Evolutionary conservation across 2,888 invertebrate species (phyloP), one percentile per base, ranked within the genome.

Genomic region (Hipparchia sbordonii): DNA sequence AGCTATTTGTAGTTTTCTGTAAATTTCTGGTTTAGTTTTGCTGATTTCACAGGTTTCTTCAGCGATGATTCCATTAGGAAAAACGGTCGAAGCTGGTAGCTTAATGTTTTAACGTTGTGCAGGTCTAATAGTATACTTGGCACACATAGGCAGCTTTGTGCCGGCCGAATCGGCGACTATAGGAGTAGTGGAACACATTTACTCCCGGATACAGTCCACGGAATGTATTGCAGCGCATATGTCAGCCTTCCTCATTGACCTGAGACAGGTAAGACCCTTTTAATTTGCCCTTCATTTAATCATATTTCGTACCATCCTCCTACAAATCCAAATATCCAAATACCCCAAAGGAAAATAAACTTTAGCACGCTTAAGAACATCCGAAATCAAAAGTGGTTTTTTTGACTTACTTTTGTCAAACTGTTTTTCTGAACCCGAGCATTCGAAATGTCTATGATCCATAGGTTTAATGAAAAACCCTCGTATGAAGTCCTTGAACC

Each of bases 81-180:
- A 39, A 39, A 39, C 2, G 39, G 39, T 1, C 23, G 39, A 39
- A 39, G 39, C 39, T 2, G 39, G 39, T 4, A 39, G 39, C 39
- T 48, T 51, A 63, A 10, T 46, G 1, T 9, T 67, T 33, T 23
- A 13, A 62, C 8, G 48, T 62, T 61, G 56, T 54, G 1, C 79
- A 93, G 92, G 96, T 13, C 85, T 98, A 70, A 96, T 98, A 78
- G 96, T 96, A 2, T 98, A 96, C 87, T 92, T 99, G 92, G 97
- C 98, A 0, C 98, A 98, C 84, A 95, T 98, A 74, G 99, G 99
- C 45, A 96, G 97, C 81, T 98, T 96, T 89, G 97, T 99, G 7
- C 98, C 99, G 0, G 98, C 98, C 0, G 95, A 95, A 73, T 86
- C 87, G 0, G 97, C 97, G 0, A 94, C 93, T 0, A 95, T 99